These are phyloP conservation scores for Mastomys natalensis DNA, from an alignment of 2,113 vertebrate genomes.

Conservation along the genomic window DNA sequence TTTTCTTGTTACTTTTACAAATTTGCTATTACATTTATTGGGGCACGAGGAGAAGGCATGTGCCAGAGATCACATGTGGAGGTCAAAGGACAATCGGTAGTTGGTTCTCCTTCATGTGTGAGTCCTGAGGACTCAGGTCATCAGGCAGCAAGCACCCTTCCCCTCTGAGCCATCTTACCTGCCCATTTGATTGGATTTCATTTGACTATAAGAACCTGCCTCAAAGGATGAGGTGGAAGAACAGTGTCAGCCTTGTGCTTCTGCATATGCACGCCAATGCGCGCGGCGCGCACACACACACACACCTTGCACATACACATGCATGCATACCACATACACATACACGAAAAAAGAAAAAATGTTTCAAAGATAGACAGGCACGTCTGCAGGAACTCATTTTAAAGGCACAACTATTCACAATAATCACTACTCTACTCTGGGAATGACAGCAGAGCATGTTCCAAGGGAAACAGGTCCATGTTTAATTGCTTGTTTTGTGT, in stretches of 20 bases:
- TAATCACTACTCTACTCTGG: not conserved
- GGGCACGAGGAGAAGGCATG: not conserved
- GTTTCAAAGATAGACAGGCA: not conserved
- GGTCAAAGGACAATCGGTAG: not conserved
- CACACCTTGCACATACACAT: not conserved
- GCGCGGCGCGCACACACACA: not conserved
- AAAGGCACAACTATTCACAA: not conserved
- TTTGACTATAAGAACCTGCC: not conserved
- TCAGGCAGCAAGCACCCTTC: not conserved
- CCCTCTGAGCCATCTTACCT: not conserved
- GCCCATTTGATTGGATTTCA: not conserved
- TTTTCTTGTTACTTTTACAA: not conserved
- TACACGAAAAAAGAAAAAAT: not conserved
- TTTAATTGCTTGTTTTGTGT: not conserved
- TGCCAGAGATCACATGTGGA: not conserved
- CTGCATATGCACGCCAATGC: accelerated
- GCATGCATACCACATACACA: not conserved
- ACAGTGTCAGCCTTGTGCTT: not conserved
- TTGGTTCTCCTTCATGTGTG: not conserved
- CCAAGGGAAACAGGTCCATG: not conserved
- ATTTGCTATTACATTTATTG: not conserved
- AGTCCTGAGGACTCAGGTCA: not conserved
- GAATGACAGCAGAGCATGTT: not conserved
- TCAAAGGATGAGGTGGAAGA: not conserved
- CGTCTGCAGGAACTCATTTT: not conserved